phyloP scores from a whole-genome alignment of 2,113 vertebrate genomes.

The Limnothrissa miodon region DNA sequence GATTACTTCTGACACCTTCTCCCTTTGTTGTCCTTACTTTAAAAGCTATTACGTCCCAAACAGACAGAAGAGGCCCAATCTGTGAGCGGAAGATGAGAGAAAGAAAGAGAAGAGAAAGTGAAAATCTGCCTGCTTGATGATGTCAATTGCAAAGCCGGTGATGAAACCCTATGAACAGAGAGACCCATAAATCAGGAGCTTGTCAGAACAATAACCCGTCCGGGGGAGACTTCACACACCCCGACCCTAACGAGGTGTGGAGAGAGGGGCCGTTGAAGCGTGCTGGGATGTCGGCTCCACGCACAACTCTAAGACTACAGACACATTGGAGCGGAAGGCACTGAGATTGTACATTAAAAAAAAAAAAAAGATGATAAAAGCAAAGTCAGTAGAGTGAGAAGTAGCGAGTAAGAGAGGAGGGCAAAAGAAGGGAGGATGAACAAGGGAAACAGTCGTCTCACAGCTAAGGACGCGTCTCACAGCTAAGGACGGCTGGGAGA shows the following conservation, averaged over 20 bases:
- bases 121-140: conserved; percentile 35
- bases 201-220: conserved; percentile 35
- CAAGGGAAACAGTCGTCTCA: neutral
- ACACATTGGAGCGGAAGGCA: conserved; percentile 19
- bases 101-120: neutral
- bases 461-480: conserved; percentile 22
- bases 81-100: neutral
- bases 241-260: conserved; percentile 32
- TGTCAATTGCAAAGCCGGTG: conserved; percentile 40
- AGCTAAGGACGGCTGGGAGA: conserved; percentile 20
- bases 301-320: neutral
- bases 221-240: conserved; percentile 31
- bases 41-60: neutral
- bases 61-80: neutral
- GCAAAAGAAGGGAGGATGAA: neutral
- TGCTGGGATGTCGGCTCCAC: neutral
- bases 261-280: conserved; percentile 14
- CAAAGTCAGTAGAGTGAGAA: neutral
- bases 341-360: neutral
- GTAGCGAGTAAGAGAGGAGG: neutral
- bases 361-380: neutral
- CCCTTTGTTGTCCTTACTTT: neutral
- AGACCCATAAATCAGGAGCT: conserved; percentile 46
- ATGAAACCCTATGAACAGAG: conserved; percentile 43
- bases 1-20: neutral